Percentiles rank a stretch among this genome's conserved stretches.
Conservation (phyloP, 2,888 invertebrate genomes). For the Sympetrum striolatum region DNA sequence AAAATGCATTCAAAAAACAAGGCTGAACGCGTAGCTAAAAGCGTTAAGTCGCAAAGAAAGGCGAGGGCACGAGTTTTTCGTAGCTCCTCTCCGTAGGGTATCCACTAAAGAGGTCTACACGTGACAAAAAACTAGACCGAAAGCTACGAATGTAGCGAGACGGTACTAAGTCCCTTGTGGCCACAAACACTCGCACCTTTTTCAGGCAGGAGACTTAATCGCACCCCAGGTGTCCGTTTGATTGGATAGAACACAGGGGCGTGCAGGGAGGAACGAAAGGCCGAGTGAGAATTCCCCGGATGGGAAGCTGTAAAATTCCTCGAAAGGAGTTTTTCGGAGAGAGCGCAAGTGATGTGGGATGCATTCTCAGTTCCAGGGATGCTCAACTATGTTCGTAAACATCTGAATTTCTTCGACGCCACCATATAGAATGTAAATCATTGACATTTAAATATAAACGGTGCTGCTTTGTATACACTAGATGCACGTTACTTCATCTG, state of each 20-base stretch:
- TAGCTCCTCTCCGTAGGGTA: background rate
- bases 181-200: conserved; percentile 13
- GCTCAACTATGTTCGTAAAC: too few relatives aligned
- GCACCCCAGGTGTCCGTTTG: conserved; percentile 27
- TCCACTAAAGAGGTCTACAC: background rate
- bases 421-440: too few relatives aligned
- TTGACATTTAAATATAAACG: too few relatives aligned
- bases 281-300: background rate
- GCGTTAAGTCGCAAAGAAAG: background rate
- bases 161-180: background rate
- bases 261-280: background rate
- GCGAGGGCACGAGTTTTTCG: background rate
- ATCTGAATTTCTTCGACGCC: too few relatives aligned
- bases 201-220: conserved; percentile 16
- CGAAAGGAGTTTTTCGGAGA: conserved; percentile 7
- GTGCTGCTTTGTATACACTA: too few relatives aligned
- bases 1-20: background rate
- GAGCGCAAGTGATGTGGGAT: background rate
- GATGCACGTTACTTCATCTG: too few relatives aligned
- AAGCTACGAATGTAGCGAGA: background rate
- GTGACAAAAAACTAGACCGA: background rate
- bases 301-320: conserved; percentile 12
- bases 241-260: background rate
- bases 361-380: background rate
- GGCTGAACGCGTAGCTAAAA: background rate